These are phyloP conservation scores for Polyommatus icarus DNA, from an alignment of 2,888 invertebrate species.

Conservation along the genomic window DNA sequence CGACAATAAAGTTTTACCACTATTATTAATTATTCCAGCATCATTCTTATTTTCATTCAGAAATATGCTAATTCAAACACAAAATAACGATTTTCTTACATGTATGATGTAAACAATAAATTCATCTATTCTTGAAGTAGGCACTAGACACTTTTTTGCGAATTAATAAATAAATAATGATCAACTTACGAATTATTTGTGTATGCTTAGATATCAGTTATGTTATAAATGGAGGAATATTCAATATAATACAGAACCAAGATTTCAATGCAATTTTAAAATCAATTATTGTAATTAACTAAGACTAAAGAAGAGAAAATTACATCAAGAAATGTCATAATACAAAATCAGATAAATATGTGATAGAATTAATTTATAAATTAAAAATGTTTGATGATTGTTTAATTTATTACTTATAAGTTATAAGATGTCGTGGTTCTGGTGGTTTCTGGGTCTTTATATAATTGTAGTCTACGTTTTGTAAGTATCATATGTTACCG, in stretches of 20 bases:
- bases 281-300: not conserved
- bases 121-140: not conserved
- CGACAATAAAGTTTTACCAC: not conserved
- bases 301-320: not conserved
- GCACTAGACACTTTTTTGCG: too few species aligned
- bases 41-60: not conserved
- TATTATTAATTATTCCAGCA: not conserved
- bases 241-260: not conserved
- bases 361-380: constrained; percentile 8
- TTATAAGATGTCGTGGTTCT: constrained; percentile 1
- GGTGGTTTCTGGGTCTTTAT: not conserved
- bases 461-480: not conserved
- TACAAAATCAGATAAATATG: not conserved
- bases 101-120: not conserved
- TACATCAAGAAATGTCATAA: not conserved
- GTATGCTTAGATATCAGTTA: too few species aligned
- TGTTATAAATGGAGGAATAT: not conserved
- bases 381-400: not conserved
- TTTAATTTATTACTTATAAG: constrained; percentile 11
- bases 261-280: not conserved
- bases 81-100: not conserved
- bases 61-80: not conserved
- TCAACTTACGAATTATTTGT: too few species aligned
- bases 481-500: not conserved
- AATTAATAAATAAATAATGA: too few species aligned